A percentile compares a stretch with the other conserved stretches of the same genome.
phyloP scores from a whole-genome alignment of 2,888 invertebrate genomes.

The Baccha elongata region DNA sequence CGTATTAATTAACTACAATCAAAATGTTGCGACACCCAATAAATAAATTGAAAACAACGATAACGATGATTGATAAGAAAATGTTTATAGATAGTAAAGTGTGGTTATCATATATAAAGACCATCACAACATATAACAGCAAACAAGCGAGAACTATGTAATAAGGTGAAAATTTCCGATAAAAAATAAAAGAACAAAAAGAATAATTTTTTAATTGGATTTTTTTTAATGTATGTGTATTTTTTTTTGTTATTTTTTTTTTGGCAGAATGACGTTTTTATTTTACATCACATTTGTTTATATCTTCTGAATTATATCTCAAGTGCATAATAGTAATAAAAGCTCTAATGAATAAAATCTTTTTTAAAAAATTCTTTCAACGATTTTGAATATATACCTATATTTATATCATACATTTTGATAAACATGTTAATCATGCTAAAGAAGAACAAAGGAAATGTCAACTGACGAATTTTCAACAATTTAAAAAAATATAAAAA shows the following conservation, averaged over 20 bases:
- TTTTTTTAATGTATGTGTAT: constrained; percentile 55
- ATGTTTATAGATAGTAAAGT: not conserved
- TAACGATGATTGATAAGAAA: constrained; percentile 14
- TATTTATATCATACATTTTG: constrained; percentile 20
- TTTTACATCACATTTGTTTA: constrained; percentile 62
- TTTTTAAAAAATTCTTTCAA: constrained; percentile 11
- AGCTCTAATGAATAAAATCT: constrained; percentile 21
- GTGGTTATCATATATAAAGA: not conserved
- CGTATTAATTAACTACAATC: not conserved
- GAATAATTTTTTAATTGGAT: constrained; percentile 4
- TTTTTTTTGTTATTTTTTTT: constrained; percentile 45
- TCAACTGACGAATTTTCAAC: constrained; percentile 49
- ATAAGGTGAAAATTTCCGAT: not conserved
- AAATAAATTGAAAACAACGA: constrained; percentile 9
- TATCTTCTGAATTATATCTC: constrained; percentile 28
- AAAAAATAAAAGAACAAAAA: not conserved
- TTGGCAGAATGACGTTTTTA: constrained; percentile 63
- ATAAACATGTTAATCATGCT: constrained; percentile 17
- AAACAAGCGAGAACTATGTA: no score
- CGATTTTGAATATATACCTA: constrained; percentile 17
- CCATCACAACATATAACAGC: not conserved
- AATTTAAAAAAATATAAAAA: constrained; percentile 24
- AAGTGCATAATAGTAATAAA: constrained; percentile 37
- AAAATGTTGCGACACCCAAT: not conserved
- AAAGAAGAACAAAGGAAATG: constrained; percentile 33